Percentiles rank a stretch among this genome's conserved stretches.
Conservation (phyloP, 2,888 invertebrate species). For the Tineola bisselliella region DNA sequence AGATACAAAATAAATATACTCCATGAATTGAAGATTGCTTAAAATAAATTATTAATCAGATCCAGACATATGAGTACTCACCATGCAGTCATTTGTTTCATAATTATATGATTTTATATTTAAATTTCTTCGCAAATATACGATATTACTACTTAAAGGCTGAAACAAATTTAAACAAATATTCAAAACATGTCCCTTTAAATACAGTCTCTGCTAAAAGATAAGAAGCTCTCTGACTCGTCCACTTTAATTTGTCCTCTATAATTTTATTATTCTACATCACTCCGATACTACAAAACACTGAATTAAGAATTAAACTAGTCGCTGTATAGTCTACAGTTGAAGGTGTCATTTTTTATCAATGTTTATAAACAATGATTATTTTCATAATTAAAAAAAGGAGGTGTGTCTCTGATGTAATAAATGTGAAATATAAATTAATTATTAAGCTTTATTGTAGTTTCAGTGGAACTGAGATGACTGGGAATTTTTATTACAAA, state of each 20-base stretch:
- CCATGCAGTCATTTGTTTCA: slow-evolving; percentile 63
- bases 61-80: slow-evolving; percentile 26
- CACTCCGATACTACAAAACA: too few relatives aligned
- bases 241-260: background rate
- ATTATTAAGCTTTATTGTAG: too few relatives aligned
- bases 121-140: background rate
- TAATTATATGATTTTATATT: slow-evolving; percentile 19
- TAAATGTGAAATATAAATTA: background rate
- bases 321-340: background rate
- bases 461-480: too few relatives aligned
- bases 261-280: too few relatives aligned
- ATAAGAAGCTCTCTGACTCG: background rate
- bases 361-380: background rate
- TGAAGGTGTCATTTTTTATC: background rate
- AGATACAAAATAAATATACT: too few relatives aligned
- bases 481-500: too few relatives aligned
- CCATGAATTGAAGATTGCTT: too few relatives aligned
- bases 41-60: too few relatives aligned
- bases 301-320: background rate
- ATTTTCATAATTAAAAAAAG: background rate
- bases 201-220: background rate
- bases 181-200: background rate
- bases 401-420: background rate
- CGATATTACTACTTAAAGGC: slow-evolving; percentile 23
- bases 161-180: slow-evolving; percentile 19